Evolutionary conservation across 2,888 invertebrate genomes (phyloP).

Genomic region (Phorcus lineatus): DNA sequence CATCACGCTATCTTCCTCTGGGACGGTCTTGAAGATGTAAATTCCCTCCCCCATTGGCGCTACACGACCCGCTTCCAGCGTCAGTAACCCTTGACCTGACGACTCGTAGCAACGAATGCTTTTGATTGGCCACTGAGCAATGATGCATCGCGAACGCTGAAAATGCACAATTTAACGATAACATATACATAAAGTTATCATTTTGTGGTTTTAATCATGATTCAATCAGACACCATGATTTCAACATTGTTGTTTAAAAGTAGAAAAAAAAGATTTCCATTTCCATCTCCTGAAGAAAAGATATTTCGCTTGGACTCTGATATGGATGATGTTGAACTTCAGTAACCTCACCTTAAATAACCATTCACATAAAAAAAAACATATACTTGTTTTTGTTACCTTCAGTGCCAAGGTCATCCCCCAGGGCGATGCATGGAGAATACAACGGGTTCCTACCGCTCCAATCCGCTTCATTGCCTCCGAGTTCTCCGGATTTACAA

Average conservation of each 20-base stretch:
- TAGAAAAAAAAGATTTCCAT: too few relatives aligned
- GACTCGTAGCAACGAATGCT: conserved; percentile 72
- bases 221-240: too few relatives aligned
- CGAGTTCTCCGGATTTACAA: conserved; percentile 71
- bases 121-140: conserved; percentile 74
- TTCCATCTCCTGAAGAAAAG: too few relatives aligned
- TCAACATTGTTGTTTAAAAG: too few relatives aligned
- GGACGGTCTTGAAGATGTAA: conserved; percentile 68
- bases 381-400: conserved; percentile 48
- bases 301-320: too few relatives aligned
- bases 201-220: too few relatives aligned
- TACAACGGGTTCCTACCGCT: conserved; percentile 67
- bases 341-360: too few relatives aligned
- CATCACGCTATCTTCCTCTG: conserved; percentile 63
- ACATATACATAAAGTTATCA: too few relatives aligned
- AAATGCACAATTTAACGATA: conserved; percentile 11
- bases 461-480: conserved; percentile 69
- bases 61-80: conserved; percentile 68
- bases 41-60: conserved; percentile 73
- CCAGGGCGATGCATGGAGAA: conserved; percentile 71
- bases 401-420: conserved; percentile 71
- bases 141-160: conserved; percentile 65
- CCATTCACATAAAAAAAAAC: not conserved
- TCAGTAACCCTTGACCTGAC: conserved; percentile 67
- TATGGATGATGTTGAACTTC: too few relatives aligned